Base-by-base conservation (phyloP, 2,113 vertebrate species). In the Lagopus leucura region DNA sequence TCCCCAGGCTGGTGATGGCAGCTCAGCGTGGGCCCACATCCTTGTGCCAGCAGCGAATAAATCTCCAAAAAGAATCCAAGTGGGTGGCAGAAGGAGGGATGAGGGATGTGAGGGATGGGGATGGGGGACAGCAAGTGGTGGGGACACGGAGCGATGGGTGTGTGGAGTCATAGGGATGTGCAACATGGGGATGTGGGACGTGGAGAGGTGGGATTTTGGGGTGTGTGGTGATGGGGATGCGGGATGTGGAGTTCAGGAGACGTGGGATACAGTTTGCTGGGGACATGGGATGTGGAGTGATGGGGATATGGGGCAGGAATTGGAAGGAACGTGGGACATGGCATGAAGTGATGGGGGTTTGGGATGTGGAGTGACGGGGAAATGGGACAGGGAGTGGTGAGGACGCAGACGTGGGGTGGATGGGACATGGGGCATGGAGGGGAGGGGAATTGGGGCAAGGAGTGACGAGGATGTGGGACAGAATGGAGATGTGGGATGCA, bases 1-100 rank as follows among this genome's bases (percentile, higher is more conserved):
- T 47, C 60, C 21, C 2, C 25, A 22, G 36, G 24, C 24, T 63
- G 0, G 4, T 0, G 3, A 64, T 34, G n/a, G 27, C 42, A 6
- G 30, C 34, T 63, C 34, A 63, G 14, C 36, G 13, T 3, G 1
- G 5, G 64, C 43, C 60, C 81, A 9, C 2, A 1, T 25, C 57
- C 71, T n/a, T 0, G 0, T 67, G 40, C 45, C 52, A 25, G 50
- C 38, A 13, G 81, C 47, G 11, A 91, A 88, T 86, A 90, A 95
- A 24, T 42, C 50, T 12, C 25, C 60, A 28, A 7, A 81, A n/a
- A 34, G 50, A 88, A 89, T 89, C 45, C 50, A 20, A 10, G 15
- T 60, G 57, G 57, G 57, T 27, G 61, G 14, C 58, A 36, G 34
- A 25, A 61, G 13, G 58, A 60, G n/a, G 58, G 34, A 38, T 14